Conservation (phyloP, 1,140 invertebrate species). For the Zaprionus taronus region DNA sequence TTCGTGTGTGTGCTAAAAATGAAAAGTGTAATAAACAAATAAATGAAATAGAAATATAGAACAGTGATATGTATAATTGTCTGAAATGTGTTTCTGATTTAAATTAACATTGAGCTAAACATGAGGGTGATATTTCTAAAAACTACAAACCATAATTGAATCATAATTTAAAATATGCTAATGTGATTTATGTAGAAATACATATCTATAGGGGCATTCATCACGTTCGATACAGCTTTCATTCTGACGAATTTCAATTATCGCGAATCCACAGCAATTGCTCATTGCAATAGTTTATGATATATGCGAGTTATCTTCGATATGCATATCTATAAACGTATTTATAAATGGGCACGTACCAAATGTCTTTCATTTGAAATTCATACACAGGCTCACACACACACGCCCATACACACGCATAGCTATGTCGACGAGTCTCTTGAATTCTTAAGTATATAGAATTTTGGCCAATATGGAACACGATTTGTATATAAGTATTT, state of each 20-base stretch:
- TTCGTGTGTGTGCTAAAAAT: conserved; percentile 28
- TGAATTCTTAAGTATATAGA: conserved; percentile 36
- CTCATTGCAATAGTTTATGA: conserved; percentile 41
- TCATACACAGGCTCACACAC: conserved; percentile 28
- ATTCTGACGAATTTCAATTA: background rate
- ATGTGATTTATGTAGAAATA: background rate
- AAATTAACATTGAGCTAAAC: background rate
- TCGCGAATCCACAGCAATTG: background rate
- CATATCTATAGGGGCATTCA: background rate
- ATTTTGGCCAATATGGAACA: conserved; percentile 40
- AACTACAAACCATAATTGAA: background rate
- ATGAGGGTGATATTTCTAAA: background rate
- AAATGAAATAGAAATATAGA: conserved; percentile 5
- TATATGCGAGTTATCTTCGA: conserved; percentile 20
- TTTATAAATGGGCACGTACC: conserved; percentile 30
- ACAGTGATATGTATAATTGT: background rate
- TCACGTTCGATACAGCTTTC: background rate
- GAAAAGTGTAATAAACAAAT: conserved; percentile 21
- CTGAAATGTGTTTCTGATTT: background rate
- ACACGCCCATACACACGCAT: background rate
- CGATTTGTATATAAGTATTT: conserved; percentile 40
- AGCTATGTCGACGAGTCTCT: conserved; percentile 13
- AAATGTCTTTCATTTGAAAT: conserved; percentile 54
- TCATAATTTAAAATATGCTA: background rate
- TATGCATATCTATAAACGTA: conserved; percentile 31